phyloP scores from a whole-genome alignment of 1,140 invertebrate genomes.

The Caenorhabditis remanei region DNA sequence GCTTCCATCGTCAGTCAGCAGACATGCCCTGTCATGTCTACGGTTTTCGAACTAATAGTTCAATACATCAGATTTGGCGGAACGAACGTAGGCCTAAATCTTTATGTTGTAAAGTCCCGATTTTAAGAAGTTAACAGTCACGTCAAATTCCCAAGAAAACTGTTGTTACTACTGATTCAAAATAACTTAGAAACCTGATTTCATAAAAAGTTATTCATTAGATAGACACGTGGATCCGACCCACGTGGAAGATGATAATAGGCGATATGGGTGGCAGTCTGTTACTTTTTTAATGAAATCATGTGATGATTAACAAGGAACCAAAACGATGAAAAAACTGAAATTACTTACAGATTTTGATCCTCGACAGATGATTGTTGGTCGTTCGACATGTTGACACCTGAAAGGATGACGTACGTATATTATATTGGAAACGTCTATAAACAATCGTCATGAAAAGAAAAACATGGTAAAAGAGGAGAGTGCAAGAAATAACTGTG shows the following conservation, averaged over 20 bases:
- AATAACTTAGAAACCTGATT: neutral
- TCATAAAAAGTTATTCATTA: neutral
- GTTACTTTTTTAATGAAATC: neutral
- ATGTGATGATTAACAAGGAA: constrained; percentile 29
- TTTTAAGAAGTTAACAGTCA: too few species aligned
- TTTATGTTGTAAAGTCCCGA: too few species aligned
- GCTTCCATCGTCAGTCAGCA: too few species aligned
- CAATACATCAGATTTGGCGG: too few species aligned
- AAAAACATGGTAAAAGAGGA: neutral
- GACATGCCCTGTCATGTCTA: too few species aligned
- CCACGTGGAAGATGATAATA: neutral
- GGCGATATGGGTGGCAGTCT: neutral
- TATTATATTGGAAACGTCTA: neutral
- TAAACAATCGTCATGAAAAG: neutral
- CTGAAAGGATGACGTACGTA: constrained; percentile 31
- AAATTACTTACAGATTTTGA: constrained; percentile 26
- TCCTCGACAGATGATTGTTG: constrained; percentile 30
- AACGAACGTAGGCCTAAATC: too few species aligned
- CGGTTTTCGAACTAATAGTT: too few species aligned
- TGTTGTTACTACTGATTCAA: too few species aligned
- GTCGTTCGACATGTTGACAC: constrained; percentile 43
- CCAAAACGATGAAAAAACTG: neutral
- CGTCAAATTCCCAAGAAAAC: too few species aligned
- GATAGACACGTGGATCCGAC: neutral
- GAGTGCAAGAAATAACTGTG: neutral